Evolutionary conservation across 2,797 vertebrate species (phyloP).

Genomic region (Pelochelys cantorii): DNA sequence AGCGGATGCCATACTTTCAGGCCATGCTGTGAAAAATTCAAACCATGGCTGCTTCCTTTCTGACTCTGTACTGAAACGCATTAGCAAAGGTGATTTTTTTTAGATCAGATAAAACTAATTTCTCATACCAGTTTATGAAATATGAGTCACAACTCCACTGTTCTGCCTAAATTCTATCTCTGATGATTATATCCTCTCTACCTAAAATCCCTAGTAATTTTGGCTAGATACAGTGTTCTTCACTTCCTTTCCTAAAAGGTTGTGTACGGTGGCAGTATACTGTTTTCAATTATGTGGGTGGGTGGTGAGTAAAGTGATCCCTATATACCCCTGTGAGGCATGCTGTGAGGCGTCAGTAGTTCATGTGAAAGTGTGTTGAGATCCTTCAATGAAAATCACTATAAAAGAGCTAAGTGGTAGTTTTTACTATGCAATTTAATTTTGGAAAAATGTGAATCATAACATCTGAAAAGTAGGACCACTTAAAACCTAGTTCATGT

Average conservation of each 20-base stretch:
- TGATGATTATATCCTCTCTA: neutral
- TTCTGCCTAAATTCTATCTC: neutral
- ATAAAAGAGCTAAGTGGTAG: neutral
- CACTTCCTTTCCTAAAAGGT: neutral
- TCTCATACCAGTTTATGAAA: neutral
- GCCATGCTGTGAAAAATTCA: neutral
- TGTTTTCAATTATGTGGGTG: neutral
- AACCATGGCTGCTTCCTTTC: neutral
- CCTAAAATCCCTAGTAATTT: neutral
- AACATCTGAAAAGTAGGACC: neutral
- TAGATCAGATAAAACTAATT: neutral
- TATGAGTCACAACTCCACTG: neutral
- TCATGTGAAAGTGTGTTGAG: neutral
- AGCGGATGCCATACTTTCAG: neutral
- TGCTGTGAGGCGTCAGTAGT: neutral
- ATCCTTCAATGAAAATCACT: neutral
- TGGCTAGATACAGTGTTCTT: neutral
- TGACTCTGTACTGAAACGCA: neutral
- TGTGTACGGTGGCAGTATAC: neutral
- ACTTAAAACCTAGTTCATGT: neutral
- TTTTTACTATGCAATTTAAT: neutral
- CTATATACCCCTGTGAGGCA: neutral
- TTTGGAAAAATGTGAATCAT: conserved; percentile 27
- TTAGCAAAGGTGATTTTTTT: neutral
- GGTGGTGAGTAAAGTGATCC: neutral